Percentiles rank a stretch among this genome's conserved stretches.
phyloP scores from a whole-genome alignment of 2,113 vertebrate genomes.

The Microcebus tavaratra region DNA sequence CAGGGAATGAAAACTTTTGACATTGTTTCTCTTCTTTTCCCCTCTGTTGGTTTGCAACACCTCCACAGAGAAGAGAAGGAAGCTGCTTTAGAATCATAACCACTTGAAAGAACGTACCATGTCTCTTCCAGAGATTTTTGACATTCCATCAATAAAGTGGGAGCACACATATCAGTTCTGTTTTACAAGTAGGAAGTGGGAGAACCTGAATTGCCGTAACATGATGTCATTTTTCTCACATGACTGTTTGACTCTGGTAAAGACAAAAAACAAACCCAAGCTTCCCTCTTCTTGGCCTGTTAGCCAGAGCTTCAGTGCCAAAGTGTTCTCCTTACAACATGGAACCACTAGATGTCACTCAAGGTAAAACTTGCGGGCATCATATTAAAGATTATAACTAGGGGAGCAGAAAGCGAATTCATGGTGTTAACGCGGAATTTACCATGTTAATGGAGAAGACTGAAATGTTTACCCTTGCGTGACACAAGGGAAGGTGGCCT shows the following conservation, averaged over 20 bases:
- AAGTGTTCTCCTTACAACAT: not conserved
- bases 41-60: not conserved
- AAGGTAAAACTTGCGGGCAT: not conserved
- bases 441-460: not conserved
- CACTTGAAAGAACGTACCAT: not conserved
- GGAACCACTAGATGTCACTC: slow-evolving; percentile 63
- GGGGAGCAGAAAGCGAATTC: not conserved
- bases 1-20: not conserved
- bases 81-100: not conserved
- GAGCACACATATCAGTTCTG: not conserved
- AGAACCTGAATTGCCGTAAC: not conserved
- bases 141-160: not conserved
- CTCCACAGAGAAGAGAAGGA: not conserved
- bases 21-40: not conserved
- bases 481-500: not conserved
- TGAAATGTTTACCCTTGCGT: not conserved
- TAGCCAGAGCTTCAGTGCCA: not conserved
- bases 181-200: not conserved
- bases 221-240: not conserved
- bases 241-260: not conserved
- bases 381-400: not conserved
- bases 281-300: not conserved
- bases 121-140: not conserved
- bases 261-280: not conserved
- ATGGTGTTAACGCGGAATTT: not conserved